These are phyloP conservation scores for Psittacula derbiana DNA, from an alignment of 2,797 vertebrate genomes.

Conservation along the genomic window DNA sequence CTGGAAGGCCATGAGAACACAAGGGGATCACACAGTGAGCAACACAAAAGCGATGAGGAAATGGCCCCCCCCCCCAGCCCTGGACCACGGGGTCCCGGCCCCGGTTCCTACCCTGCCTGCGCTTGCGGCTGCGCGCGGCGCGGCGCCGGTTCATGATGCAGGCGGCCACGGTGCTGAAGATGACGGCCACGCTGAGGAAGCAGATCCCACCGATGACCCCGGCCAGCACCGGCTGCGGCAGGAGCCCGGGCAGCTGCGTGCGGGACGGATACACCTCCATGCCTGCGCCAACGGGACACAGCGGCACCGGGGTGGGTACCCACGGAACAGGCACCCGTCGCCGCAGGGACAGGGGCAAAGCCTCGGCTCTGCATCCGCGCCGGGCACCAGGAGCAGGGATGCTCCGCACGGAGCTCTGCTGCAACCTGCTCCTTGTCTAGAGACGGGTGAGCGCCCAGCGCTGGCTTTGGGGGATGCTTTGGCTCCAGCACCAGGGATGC, in stretches of 20 bases:
- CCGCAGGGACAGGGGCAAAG: too few species aligned
- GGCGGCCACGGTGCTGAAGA: slow-evolving; percentile 87
- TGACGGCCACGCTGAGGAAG: slow-evolving; percentile 89
- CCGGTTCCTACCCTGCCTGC: slow-evolving; percentile 68
- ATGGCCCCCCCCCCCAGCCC: not conserved
- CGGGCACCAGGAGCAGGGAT: not conserved
- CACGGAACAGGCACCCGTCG: not conserved
- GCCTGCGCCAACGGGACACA: slow-evolving; percentile 70
- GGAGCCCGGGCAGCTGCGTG: slow-evolving; percentile 84
- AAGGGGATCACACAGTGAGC: slow-evolving; percentile 58
- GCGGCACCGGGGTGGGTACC: not conserved
- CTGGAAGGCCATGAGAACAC: slow-evolving; percentile 78
- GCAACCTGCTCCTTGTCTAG: not conserved
- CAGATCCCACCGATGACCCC: slow-evolving; percentile 90
- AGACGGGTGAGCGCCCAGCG: accelerated
- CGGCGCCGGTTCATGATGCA: slow-evolving; percentile 88
- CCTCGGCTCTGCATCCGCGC: too few species aligned
- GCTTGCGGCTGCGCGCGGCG: slow-evolving; percentile 68
- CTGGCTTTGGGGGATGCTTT: not conserved
- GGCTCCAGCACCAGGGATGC: not conserved
- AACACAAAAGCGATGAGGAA: slow-evolving; percentile 28
- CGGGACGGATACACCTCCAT: slow-evolving; percentile 90
- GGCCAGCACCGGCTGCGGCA: slow-evolving; percentile 88
- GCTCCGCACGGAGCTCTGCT: not conserved
- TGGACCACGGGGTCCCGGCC: not conserved